phyloP scores from a whole-genome alignment of 2,797 vertebrate genomes.

The Parambassis ranga region DNA sequence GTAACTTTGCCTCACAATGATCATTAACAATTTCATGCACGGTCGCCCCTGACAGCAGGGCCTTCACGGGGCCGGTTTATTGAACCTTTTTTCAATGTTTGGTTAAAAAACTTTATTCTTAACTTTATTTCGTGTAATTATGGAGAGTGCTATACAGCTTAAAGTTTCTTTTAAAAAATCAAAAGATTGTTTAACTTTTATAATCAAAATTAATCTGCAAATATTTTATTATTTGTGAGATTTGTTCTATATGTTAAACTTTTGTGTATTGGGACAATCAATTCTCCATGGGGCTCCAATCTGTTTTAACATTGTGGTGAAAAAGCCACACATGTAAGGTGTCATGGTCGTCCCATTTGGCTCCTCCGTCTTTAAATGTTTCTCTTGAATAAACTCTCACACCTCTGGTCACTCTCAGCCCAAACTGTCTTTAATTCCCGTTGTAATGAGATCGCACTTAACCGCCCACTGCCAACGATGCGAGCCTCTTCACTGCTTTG shows the following conservation, averaged over 20 bases:
- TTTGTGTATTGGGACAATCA: neutral
- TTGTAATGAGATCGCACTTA: slow-evolving; percentile 61
- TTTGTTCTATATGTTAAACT: too few species aligned
- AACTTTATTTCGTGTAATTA: too few species aligned
- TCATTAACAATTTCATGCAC: slow-evolving; percentile 61
- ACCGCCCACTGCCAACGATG: slow-evolving; percentile 38
- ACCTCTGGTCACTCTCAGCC: slow-evolving; percentile 34
- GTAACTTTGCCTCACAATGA: slow-evolving; percentile 70
- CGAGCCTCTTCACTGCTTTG: slow-evolving; percentile 61
- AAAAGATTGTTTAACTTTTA: too few species aligned
- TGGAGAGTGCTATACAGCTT: too few species aligned
- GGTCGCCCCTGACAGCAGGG: slow-evolving; percentile 41
- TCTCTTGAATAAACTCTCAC: slow-evolving; percentile 59
- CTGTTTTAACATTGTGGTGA: slow-evolving; percentile 20
- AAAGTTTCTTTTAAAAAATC: too few species aligned
- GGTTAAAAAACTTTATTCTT: neutral
- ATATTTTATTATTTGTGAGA: too few species aligned
- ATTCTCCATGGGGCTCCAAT: neutral
- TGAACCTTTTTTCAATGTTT: neutral
- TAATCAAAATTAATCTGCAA: too few species aligned
- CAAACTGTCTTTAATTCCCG: slow-evolving; percentile 57
- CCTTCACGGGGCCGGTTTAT: neutral
- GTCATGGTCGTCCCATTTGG: slow-evolving; percentile 64
- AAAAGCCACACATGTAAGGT: slow-evolving; percentile 45
- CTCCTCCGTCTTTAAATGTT: slow-evolving; percentile 28